Conservation (phyloP, 2,113 vertebrate genomes). For the Coryphaenoides rupestris region DNA sequence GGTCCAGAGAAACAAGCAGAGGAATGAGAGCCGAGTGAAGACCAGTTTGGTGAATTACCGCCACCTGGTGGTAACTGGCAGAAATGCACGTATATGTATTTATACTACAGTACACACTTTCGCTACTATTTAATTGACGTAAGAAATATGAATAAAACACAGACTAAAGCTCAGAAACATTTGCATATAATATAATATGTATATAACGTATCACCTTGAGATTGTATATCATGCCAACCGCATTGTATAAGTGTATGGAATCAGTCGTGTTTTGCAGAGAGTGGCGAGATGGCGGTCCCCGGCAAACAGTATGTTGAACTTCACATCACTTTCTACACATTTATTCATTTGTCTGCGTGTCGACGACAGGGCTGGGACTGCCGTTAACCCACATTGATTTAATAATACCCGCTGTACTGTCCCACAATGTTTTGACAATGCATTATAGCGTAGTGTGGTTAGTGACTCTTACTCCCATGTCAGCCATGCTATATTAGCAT, state of each 20-base stretch:
- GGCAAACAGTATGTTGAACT: slow-evolving; percentile 59
- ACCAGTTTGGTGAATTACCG: no score
- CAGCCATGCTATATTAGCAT: background rate
- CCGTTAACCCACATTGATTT: no score
- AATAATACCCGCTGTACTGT: background rate
- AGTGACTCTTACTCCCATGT: background rate
- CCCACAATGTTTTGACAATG: no score
- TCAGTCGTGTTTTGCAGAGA: slow-evolving; percentile 25
- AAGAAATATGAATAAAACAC: no score
- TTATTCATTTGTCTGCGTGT: no score
- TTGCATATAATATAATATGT: background rate
- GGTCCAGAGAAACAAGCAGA: no score
- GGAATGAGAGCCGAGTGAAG: no score
- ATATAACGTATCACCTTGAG: background rate
- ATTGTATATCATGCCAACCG: background rate
- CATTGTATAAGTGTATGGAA: slow-evolving; percentile 40
- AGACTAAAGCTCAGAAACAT: no score
- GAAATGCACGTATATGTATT: no score
- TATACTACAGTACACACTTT: slow-evolving; percentile 20
- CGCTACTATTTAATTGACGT: background rate
- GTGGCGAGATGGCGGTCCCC: slow-evolving; percentile 62
- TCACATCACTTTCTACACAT: background rate
- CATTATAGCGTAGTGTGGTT: no score
- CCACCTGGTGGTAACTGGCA: no score
- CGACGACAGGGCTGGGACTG: no score